Evolutionary conservation across 2,797 vertebrate genomes (phyloP).

Genomic region (Gephyroberyx darwinii): DNA sequence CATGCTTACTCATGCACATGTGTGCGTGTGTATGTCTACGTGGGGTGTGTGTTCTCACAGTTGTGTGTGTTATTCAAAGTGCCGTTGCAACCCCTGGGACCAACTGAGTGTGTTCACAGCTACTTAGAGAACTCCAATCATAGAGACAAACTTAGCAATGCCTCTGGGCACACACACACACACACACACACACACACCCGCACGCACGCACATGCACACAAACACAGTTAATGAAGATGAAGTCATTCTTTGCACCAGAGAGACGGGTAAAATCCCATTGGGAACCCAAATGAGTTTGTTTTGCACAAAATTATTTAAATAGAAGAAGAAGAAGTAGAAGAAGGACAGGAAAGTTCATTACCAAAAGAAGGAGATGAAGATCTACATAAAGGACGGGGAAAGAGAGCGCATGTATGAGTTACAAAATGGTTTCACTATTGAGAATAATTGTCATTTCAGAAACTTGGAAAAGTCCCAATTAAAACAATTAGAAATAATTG

Average conservation of each 20-base stretch:
- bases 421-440: not conserved
- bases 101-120: constrained; percentile 59
- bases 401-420: not conserved
- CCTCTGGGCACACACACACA: constrained; percentile 27
- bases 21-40: constrained; percentile 4
- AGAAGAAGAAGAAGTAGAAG: not conserved
- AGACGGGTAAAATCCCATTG: constrained; percentile 8
- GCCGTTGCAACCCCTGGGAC: constrained; percentile 48
- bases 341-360: no score
- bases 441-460: not conserved
- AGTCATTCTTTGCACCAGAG: constrained; percentile 28
- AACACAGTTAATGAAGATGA: constrained; percentile 30
- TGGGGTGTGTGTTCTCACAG: constrained; percentile 14
- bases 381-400: not conserved
- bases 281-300: not conserved
- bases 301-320: not conserved
- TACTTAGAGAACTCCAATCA: constrained; percentile 56
- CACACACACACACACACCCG: constrained; percentile 14
- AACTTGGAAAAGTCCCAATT: not conserved
- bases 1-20: not conserved
- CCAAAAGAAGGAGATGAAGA: not conserved
- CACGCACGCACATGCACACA: constrained; percentile 10
- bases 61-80: constrained; percentile 50
- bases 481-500: not conserved
- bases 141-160: constrained; percentile 49